Conservation (phyloP, 2,797 vertebrate genomes). For the Poeciliopsis paucimaculata region DNA sequence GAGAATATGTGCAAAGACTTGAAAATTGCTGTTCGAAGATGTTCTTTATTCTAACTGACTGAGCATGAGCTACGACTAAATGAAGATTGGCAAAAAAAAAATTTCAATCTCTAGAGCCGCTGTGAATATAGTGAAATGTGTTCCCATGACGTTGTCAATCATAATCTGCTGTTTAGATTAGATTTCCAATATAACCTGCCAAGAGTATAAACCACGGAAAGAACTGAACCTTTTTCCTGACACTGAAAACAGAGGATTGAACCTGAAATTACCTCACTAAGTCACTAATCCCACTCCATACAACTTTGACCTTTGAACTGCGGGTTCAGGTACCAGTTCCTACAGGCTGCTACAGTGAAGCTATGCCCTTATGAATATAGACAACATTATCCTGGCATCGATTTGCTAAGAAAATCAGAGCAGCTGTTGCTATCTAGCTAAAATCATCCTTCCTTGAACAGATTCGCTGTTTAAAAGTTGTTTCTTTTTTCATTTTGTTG, state of each 20-base stretch:
- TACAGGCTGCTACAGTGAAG: neutral
- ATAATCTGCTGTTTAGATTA: neutral
- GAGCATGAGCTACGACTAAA: neutral
- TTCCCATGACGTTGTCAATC: neutral
- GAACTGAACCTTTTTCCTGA: neutral
- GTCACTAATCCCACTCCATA: constrained; percentile 10
- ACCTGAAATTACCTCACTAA: neutral
- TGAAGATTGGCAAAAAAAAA: neutral
- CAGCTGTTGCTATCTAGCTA: neutral
- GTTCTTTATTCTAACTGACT: neutral
- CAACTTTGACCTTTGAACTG: neutral
- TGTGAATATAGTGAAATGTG: neutral
- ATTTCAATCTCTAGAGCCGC: neutral
- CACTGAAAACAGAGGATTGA: neutral
- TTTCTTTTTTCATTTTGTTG: constrained; percentile 1
- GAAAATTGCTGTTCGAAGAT: no score
- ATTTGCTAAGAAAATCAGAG: neutral
- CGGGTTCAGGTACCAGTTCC: neutral
- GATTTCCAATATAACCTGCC: neutral
- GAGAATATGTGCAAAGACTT: no score
- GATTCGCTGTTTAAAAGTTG: neutral
- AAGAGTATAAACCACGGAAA: neutral
- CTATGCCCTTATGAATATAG: neutral
- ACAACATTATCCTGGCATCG: neutral
- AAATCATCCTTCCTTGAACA: neutral